Base-by-base conservation (phyloP, 2,797 vertebrate species). In the Acestrorhynchus altus region DNA sequence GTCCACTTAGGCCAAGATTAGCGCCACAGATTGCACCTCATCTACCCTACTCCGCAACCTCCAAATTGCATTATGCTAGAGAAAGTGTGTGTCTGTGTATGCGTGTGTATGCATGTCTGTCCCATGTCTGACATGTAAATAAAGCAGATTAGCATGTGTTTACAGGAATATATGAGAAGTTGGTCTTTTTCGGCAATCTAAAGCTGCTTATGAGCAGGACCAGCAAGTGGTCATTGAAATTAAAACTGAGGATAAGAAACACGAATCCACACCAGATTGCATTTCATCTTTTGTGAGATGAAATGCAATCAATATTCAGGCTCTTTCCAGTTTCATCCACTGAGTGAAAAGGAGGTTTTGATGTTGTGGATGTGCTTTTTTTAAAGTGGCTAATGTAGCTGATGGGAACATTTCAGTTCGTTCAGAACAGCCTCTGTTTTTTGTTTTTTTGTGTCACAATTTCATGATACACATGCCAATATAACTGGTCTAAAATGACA, bases 1-100 rank as follows among this genome's bases (percentile, higher is more conserved):
- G 89, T 90, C 77, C 81, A 82, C 87, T 85, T 90, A 86, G 90
- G 94, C 94, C 94, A 95, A 94, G 92, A 93, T 94, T 93, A 94
- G 86, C 83, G 78, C 90, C 90, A 89, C 89, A 91, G 90, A 93
- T 93, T 95, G 83, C 94, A 93, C 91, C 88, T 93, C 86, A 82
- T 92, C 88, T 73, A 92, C 91, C 92, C 89, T 61, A 90, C 90
- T 93, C 93, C 92, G 85, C 81, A 84, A 89, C 88, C 68, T 86
- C 85, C 89, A 89, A 90, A 92, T 87, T 89, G 77, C 85, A 85
- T 90, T 88, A 88, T 80, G 85, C 86, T 80, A 70, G 60, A 6
- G 31, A 35, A 35, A 35, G 6, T 35, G 31, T 35, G 31, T 35
- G 20, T 52, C 40, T 10, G 7, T 57, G 28, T 77, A 63, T 80